Conservation (phyloP, 2,888 invertebrate species). For the Drosophila mayaguana region DNA sequence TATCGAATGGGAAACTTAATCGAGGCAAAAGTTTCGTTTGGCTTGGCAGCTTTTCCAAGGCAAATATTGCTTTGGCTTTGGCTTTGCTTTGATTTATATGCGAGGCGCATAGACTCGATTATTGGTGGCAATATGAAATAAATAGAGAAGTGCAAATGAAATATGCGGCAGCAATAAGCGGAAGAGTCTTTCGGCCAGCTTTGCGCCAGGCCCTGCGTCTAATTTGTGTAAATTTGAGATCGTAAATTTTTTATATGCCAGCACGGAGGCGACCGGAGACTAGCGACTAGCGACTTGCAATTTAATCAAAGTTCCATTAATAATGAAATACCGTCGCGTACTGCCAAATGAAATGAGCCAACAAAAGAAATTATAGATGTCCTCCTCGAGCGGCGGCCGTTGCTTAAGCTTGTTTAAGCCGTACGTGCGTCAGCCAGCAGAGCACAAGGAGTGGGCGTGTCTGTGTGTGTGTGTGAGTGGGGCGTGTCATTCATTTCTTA, state of each 20-base stretch:
- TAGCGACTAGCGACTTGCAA: conserved; percentile 46
- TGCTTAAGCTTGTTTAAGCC: conserved; percentile 69
- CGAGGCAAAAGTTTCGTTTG: conserved; percentile 2
- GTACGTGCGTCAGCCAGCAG: conserved; percentile 16
- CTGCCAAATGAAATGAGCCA: conserved; percentile 15
- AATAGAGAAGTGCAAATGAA: neutral
- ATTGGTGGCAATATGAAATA: conserved; percentile 2
- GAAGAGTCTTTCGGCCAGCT: neutral
- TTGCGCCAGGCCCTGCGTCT: conserved; percentile 19
- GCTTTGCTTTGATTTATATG: conserved; percentile 4
- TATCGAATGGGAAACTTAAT: neutral
- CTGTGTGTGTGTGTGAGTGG: neutral
- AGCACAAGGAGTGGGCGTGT: neutral
- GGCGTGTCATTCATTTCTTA: conserved; percentile 14
- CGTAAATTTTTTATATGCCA: conserved; percentile 49
- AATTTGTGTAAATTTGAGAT: conserved; percentile 73
- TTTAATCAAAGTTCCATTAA: conserved; percentile 79
- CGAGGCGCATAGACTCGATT: neutral
- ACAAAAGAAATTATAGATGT: conserved; percentile 49
- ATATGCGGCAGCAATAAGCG: neutral
- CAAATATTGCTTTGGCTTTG: neutral
- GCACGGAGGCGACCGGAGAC: conserved; percentile 8
- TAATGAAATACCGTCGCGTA: conserved; percentile 62
- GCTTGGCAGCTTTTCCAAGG: neutral
- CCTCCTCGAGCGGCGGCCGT: conserved; percentile 32